A percentile compares a stretch with the other conserved stretches of the same genome.
Evolutionary conservation across 2,888 invertebrate genomes (phyloP).

Genomic region (Bruchidius siliquastri): DNA sequence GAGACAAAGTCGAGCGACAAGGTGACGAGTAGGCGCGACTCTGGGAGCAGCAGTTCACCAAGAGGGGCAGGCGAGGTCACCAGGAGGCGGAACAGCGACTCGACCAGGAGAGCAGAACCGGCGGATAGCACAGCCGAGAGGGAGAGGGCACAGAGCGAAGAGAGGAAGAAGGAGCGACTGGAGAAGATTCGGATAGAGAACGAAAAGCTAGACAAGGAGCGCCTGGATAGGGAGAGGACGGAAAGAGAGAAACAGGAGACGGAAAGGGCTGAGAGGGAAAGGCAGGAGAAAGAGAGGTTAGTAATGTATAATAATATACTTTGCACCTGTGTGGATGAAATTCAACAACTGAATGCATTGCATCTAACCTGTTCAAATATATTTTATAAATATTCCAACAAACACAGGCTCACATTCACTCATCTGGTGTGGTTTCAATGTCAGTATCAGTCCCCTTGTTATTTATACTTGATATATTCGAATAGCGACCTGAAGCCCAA

Average conservation of each 20-base stretch:
- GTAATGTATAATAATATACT: too few relatives aligned
- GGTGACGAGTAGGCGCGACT: slow-evolving; percentile 32
- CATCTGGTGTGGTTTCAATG: too few relatives aligned
- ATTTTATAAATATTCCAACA: too few relatives aligned
- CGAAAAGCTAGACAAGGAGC: slow-evolving; percentile 38
- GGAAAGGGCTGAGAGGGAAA: slow-evolving; percentile 42
- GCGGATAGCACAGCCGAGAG: slow-evolving; percentile 34
- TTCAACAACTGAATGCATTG: too few relatives aligned
- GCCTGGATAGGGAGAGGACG: slow-evolving; percentile 39
- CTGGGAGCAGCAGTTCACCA: slow-evolving; percentile 28
- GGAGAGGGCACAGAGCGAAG: slow-evolving; percentile 42
- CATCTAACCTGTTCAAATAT: too few relatives aligned
- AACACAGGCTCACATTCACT: too few relatives aligned
- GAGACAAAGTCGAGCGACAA: slow-evolving; percentile 33
- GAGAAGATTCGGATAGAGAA: slow-evolving; percentile 42
- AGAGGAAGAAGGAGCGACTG: slow-evolving; percentile 40
- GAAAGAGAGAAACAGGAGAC: slow-evolving; percentile 45
- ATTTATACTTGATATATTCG: too few relatives aligned
- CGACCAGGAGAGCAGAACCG: slow-evolving; percentile 34
- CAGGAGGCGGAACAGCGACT: slow-evolving; percentile 40
- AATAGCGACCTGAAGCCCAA: too few relatives aligned
- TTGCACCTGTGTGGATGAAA: too few relatives aligned
- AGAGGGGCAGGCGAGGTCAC: slow-evolving; percentile 33
- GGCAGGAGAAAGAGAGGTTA: slow-evolving; percentile 39
- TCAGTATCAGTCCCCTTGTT: too few relatives aligned